Evolutionary conservation across 37 sponge, comb jelly and placozoan genomes (phyloP).

Genomic region (Chondrosia reniformis): DNA sequence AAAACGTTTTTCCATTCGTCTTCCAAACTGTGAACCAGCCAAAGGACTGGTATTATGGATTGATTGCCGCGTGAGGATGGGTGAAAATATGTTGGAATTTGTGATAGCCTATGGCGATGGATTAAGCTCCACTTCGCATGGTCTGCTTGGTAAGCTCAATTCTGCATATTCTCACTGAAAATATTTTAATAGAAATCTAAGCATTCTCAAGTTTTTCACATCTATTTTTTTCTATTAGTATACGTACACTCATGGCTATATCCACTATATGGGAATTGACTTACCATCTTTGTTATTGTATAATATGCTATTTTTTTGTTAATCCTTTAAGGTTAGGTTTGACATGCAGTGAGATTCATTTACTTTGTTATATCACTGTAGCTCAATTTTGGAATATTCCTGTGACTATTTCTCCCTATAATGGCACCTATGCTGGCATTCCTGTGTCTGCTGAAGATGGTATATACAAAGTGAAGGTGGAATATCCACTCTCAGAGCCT

Average conservation of each 20-base stretch:
- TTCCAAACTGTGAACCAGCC: conserved; percentile 26
- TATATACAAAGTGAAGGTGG: conserved; percentile 43
- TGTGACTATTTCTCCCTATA: conserved; percentile 27
- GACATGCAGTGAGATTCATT: no score
- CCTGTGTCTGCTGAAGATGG: background rate
- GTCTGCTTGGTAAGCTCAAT: conserved; percentile 26
- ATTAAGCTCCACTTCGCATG: conserved; percentile 3
- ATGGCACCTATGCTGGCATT: background rate
- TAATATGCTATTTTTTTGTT: no score
- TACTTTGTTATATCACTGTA: conserved; percentile 7
- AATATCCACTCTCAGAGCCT: background rate
- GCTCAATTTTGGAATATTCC: conserved; percentile 83
- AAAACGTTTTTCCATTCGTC: background rate
- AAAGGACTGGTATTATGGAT: conserved; percentile 10
- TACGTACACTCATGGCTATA: no score
- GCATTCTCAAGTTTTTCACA: no score
- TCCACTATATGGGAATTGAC: no score
- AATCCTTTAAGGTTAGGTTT: no score
- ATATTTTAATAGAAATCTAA: no score
- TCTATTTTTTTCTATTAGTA: no score
- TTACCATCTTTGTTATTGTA: no score
- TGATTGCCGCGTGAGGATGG: background rate
- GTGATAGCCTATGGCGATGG: conserved; percentile 6
- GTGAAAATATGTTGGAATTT: conserved; percentile 19
- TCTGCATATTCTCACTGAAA: no score